These are phyloP conservation scores for Drosophila ironensis DNA, from an alignment of 1,140 invertebrate genomes.

Conservation along the genomic window DNA sequence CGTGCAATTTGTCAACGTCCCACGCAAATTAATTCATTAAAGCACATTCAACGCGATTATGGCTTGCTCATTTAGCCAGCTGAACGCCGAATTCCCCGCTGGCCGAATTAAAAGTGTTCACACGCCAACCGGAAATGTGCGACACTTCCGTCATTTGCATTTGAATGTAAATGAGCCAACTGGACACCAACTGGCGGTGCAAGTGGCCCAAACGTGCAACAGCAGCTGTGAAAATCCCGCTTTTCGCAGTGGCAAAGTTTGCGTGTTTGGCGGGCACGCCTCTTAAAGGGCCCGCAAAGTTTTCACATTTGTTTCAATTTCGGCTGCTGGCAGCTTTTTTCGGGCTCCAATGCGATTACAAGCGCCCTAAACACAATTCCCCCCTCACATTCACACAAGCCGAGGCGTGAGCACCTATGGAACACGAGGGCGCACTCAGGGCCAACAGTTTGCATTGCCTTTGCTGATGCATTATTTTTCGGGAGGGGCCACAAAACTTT, in stretches of 20 bases:
- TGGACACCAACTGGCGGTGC: slow-evolving; percentile 20
- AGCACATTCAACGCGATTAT: slow-evolving; percentile 27
- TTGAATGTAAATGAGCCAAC: slow-evolving; percentile 66
- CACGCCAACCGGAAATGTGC: slow-evolving; percentile 37
- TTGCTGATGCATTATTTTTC: slow-evolving; percentile 25
- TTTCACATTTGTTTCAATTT: slow-evolving; percentile 42
- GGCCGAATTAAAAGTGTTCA: slow-evolving; percentile 50
- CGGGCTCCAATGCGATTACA: slow-evolving; percentile 33
- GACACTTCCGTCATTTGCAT: slow-evolving; percentile 29
- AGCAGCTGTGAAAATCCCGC: neutral
- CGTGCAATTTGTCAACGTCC: slow-evolving; percentile 58
- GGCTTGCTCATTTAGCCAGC: slow-evolving; percentile 36
- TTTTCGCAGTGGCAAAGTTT: slow-evolving; percentile 8
- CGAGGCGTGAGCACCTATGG: neutral
- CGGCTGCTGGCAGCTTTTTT: neutral
- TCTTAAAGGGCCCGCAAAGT: slow-evolving; percentile 1
- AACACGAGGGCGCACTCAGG: slow-evolving; percentile 7
- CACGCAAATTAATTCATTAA: slow-evolving; percentile 57
- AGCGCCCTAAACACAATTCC: slow-evolving; percentile 25
- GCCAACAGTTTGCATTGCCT: slow-evolving; percentile 43
- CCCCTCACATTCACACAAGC: neutral
- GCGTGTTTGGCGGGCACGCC: slow-evolving; percentile 16
- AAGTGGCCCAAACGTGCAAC: slow-evolving; percentile 28
- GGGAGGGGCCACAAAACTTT: slow-evolving; percentile 31
- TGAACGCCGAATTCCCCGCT: neutral